These are phyloP conservation scores for Trypoxylon attenuatum DNA, from an alignment of 2,888 invertebrate genomes.

Conservation along the genomic window DNA sequence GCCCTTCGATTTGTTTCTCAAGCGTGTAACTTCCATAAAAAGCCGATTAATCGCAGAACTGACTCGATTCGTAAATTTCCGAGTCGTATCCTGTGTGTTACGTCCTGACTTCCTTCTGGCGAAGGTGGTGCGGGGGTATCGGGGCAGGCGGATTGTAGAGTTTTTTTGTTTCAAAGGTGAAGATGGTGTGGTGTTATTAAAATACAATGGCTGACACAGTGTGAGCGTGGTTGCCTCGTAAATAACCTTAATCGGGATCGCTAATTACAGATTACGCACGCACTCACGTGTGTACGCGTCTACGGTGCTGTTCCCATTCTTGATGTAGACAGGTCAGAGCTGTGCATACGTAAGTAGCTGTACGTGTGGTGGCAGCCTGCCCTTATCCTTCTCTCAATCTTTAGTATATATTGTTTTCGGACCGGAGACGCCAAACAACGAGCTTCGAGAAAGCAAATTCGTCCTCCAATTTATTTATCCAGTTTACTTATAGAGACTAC, in stretches of 20 bases:
- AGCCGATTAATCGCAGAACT: too few relatives aligned
- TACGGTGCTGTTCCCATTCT: slow-evolving; percentile 66
- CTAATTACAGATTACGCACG: slow-evolving; percentile 73
- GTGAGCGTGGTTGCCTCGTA: slow-evolving; percentile 70
- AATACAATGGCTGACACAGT: slow-evolving; percentile 73
- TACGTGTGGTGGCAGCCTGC: not conserved
- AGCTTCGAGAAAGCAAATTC: too few relatives aligned
- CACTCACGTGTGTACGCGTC: slow-evolving; percentile 66
- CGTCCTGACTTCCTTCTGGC: slow-evolving; percentile 53
- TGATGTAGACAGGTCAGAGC: slow-evolving; percentile 53
- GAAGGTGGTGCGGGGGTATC: slow-evolving; percentile 30
- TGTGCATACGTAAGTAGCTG: slow-evolving; percentile 40
- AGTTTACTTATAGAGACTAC: too few relatives aligned
- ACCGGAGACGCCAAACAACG: too few relatives aligned
- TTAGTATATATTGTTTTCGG: too few relatives aligned
- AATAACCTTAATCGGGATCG: slow-evolving; percentile 74
- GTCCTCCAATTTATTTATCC: too few relatives aligned
- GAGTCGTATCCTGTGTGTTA: slow-evolving; percentile 48
- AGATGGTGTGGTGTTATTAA: slow-evolving; percentile 64
- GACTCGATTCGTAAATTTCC: slow-evolving; percentile 55
- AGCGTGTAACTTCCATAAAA: too few relatives aligned
- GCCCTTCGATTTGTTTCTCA: too few relatives aligned
- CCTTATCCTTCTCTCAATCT: too few relatives aligned
- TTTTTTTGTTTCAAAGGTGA: slow-evolving; percentile 35
- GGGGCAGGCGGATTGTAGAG: too few relatives aligned